Base-by-base conservation (phyloP, 2,888 invertebrate genomes). In the Bembecia ichneumoniformis region DNA sequence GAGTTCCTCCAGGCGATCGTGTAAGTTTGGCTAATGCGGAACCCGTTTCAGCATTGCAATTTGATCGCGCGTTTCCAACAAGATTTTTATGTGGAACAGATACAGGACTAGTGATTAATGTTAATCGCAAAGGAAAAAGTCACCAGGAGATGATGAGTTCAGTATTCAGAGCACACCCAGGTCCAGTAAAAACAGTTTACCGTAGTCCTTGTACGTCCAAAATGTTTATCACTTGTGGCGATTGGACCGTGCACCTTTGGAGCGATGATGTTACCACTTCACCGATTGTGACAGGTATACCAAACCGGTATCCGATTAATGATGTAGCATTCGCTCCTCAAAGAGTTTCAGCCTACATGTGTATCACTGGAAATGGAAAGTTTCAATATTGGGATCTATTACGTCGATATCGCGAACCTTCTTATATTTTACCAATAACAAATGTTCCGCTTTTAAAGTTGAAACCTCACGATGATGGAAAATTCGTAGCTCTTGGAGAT, bases 361-460 rank as follows among this genome's bases (percentile, higher is more conserved):
- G 73, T 1, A 65, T 74, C 2, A 59, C 68, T 13, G 57, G 49
- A 10, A 91, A 92, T 62, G 95, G 95, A 0, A 90, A 89, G 11
- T 74, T 95, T 43, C 92, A 94, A 58, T 91, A 91, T 43, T 95
- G 94, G 94, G 95, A 96, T 77, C 76, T 95, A 17, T 74, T 94
- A 34, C 89, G 93, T 54, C 91, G 91, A 65, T 91, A 92, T 54
- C 89, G 89, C 50, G 88, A 89, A 43, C 93, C 95, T 3, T 88
- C 92, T 28, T 74, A 90, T 15, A 87, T 89, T 49, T 82, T 93
- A 11, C 44, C 13, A 16, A 89, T 92, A 62, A 66, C 72, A 15
- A 62, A 69, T 14, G 36, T 57, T 48, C 78, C 90, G 5, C 73
- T 94, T 46, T 87, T 90, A 47, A 88, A 89, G 60, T 68, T 93